Evolutionary conservation across 2,888 invertebrate species (phyloP).

Genomic region (Cerastis leucographa): DNA sequence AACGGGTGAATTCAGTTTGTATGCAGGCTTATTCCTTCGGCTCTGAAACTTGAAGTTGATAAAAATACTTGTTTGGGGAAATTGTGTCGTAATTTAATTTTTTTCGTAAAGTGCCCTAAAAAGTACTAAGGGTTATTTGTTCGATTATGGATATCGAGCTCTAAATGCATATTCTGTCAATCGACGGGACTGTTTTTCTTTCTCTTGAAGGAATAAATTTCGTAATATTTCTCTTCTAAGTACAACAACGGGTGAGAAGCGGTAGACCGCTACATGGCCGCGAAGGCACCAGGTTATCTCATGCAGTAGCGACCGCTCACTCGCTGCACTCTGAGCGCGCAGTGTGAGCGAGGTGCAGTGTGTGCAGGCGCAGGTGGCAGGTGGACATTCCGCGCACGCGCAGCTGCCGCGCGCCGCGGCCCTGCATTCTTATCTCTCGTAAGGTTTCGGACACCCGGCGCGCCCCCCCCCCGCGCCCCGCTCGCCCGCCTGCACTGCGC

Average conservation of each 20-base stretch:
- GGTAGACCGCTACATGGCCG: not conserved
- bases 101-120: not conserved
- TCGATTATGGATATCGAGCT: not conserved
- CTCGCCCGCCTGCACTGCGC: not conserved
- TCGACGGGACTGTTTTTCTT: not conserved
- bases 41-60: not conserved
- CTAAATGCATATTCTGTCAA: not conserved
- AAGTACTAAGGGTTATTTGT: not conserved
- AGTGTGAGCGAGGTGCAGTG: not conserved
- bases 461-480: not conserved
- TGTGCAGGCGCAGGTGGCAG: constrained; percentile 54
- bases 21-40: not conserved
- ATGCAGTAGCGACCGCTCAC: too few relatives aligned
- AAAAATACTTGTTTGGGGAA: not conserved
- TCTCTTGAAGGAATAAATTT: not conserved
- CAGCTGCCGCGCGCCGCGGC: constrained; percentile 66
- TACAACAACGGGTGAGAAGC: not conserved
- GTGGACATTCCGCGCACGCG: constrained; percentile 73
- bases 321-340: too few relatives aligned
- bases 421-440: constrained; percentile 69
- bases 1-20: not conserved
- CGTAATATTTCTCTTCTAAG: not conserved
- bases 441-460: constrained; percentile 48
- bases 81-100: not conserved
- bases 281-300: not conserved